phyloP scores from a whole-genome alignment of 2,888 invertebrate genomes.

The Parnassius glacialis region DNA sequence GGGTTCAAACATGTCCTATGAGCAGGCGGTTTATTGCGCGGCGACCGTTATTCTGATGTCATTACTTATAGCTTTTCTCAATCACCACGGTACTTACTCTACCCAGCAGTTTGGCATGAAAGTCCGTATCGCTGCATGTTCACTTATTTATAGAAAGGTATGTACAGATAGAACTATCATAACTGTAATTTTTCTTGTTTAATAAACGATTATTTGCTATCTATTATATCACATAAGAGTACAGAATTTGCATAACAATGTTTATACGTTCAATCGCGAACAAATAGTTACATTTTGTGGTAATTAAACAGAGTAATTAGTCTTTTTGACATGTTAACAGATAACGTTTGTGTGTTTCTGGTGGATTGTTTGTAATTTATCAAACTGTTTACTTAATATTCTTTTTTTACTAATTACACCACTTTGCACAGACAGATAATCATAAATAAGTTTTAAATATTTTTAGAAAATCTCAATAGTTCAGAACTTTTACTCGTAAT shows the following conservation, averaged over 20 bases:
- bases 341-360: conserved; percentile 1
- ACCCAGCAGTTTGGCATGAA: conserved; percentile 90
- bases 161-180: conserved; percentile 8
- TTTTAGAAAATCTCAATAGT: too few species aligned
- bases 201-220: too few species aligned
- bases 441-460: too few species aligned
- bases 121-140: conserved; percentile 90
- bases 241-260: too few species aligned
- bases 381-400: too few species aligned
- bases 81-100: conserved; percentile 84
- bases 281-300: conserved; percentile 2
- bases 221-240: too few species aligned
- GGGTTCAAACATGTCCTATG: conserved; percentile 67
- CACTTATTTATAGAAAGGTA: conserved; percentile 93
- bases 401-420: too few species aligned
- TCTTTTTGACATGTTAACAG: conserved; percentile 6
- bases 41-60: conserved; percentile 79
- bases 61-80: conserved; percentile 79
- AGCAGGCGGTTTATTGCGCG: conserved; percentile 84
- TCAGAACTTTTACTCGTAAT: too few species aligned
- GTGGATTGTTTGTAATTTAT: not conserved
- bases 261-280: not conserved
- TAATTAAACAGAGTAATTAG: conserved; percentile 5
- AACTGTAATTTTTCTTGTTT: too few species aligned
- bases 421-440: too few species aligned